These are phyloP conservation scores for Neoarius graeffei DNA, from an alignment of 2,113 vertebrate genomes.

Conservation along the genomic window DNA sequence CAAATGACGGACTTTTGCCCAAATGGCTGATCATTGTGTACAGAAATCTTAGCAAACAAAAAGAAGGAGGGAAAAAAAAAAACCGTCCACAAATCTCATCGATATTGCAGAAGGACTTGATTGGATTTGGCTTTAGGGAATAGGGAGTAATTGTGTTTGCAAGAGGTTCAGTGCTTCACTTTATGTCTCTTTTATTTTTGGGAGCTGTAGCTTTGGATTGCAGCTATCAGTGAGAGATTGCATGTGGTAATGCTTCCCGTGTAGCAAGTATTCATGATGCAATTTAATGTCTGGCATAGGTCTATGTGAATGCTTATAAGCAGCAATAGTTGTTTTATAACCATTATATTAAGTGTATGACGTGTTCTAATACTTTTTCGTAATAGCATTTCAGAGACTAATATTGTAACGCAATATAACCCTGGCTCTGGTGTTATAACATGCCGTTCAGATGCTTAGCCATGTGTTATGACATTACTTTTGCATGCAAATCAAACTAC, in stretches of 20 bases:
- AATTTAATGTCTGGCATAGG: neutral
- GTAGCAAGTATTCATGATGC: neutral
- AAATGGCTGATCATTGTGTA: conserved; percentile 48
- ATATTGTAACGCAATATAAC: neutral
- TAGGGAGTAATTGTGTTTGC: conserved; percentile 49
- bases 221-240: neutral
- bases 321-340: neutral
- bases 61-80: conserved; percentile 30
- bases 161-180: conserved; percentile 47
- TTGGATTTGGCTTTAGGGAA: conserved; percentile 63
- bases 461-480: neutral
- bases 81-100: conserved; percentile 57
- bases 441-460: neutral
- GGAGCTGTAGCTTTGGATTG: conserved; percentile 44
- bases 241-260: neutral
- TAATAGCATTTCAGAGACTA: neutral
- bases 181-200: conserved; percentile 49
- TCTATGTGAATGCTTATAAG: neutral
- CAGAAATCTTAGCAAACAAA: conserved; percentile 54
- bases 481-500: too few relatives aligned
- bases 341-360: neutral
- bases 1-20: conserved; percentile 57
- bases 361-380: neutral
- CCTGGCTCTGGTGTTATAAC: neutral
- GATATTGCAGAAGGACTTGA: conserved; percentile 62